Evolutionary conservation across 1,140 invertebrate genomes (phyloP).

Genomic region (Heliconius congener): DNA sequence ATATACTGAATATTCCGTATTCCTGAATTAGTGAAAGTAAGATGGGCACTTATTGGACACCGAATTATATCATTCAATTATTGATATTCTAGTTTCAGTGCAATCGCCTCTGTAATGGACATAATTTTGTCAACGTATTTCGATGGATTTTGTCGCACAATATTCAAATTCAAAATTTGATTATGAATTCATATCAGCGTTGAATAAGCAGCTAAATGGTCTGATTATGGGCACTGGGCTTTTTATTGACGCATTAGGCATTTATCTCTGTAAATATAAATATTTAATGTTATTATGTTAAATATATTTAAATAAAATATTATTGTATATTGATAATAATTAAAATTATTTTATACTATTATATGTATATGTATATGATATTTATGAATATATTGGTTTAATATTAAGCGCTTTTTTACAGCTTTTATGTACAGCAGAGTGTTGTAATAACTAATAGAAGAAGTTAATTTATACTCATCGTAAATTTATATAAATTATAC

Average conservation of each 20-base stretch:
- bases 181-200: slow-evolving; percentile 64
- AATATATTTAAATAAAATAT: slow-evolving; percentile 13
- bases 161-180: slow-evolving; percentile 67
- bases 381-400: not conserved
- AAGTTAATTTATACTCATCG: not conserved
- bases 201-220: slow-evolving; percentile 62
- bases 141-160: slow-evolving; percentile 57
- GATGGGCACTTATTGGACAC: slow-evolving; percentile 34
- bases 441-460: not conserved
- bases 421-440: not conserved
- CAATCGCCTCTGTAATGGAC: slow-evolving; percentile 40
- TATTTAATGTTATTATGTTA: slow-evolving; percentile 11
- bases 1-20: slow-evolving; percentile 30
- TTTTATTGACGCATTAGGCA: slow-evolving; percentile 50
- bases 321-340: slow-evolving; percentile 2
- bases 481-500: no score
- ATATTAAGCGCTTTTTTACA: not conserved
- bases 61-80: slow-evolving; percentile 36
- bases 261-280: slow-evolving; percentile 8
- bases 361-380: not conserved
- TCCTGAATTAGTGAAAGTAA: slow-evolving; percentile 34
- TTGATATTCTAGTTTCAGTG: slow-evolving; percentile 30
- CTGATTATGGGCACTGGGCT: slow-evolving; percentile 53
- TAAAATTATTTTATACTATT: not conserved
- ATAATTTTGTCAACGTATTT: slow-evolving; percentile 55